phyloP scores from a whole-genome alignment of 1,140 invertebrate species.

The Aradophagus sp. region DNA sequence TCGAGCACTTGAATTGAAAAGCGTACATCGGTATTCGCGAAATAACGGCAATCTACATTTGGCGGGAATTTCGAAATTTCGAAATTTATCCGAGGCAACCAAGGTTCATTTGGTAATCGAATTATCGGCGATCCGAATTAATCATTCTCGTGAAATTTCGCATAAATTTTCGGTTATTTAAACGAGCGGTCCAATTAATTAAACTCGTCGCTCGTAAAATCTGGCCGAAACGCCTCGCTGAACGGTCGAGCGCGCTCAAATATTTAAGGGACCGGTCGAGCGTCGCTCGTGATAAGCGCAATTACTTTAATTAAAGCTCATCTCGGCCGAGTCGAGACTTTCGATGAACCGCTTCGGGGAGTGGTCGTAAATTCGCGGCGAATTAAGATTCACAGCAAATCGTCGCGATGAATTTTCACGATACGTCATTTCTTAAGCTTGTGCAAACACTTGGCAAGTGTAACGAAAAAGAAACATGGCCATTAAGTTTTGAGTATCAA shows the following conservation, averaged over 20 bases:
- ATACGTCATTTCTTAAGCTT: constrained; percentile 32
- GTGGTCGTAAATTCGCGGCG: no score
- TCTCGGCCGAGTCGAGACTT: constrained; percentile 16
- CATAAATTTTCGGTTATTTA: constrained; percentile 7
- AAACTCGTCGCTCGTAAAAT: constrained; percentile 18
- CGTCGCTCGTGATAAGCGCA: constrained; percentile 25
- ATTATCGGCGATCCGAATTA: no score
- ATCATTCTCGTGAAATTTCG: no score
- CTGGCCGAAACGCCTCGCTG: background rate
- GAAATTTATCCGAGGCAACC: no score
- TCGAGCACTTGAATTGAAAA: no score
- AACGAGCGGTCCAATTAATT: constrained; percentile 25
- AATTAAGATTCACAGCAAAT: constrained; percentile 32
- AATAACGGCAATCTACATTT: no score
- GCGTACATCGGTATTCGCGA: no score
- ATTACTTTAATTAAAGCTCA: constrained; percentile 43
- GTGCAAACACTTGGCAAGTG: background rate
- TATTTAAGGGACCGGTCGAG: constrained; percentile 32
- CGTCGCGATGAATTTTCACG: constrained; percentile 20
- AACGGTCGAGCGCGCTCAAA: constrained; percentile 12
- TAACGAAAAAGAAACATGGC: no score
- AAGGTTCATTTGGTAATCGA: no score
- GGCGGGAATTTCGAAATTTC: no score
- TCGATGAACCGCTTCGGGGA: constrained; percentile 20
- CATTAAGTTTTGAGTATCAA: no score